Percentiles rank a stretch among this genome's conserved stretches.
phyloP scores from a whole-genome alignment of 2,113 vertebrate genomes.

The Gnathonemus longibarbis region DNA sequence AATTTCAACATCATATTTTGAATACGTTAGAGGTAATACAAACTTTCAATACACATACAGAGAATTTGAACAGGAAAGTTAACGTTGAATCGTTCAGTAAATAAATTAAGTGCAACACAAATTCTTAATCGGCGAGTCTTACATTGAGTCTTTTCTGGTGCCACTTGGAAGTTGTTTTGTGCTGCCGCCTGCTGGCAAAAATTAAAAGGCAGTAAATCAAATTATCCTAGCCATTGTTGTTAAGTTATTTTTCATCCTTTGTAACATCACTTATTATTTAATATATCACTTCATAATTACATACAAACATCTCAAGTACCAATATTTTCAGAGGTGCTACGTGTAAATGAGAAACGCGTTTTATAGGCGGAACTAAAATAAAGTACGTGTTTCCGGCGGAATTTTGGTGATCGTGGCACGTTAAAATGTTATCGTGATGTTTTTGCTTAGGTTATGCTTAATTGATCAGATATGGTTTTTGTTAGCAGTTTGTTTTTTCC shows the following conservation, averaged over 20 bases:
- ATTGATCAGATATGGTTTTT: conserved; percentile 46
- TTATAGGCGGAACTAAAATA: not conserved
- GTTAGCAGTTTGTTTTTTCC: conserved; percentile 45
- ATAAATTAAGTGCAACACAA: not conserved
- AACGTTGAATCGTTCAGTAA: not conserved
- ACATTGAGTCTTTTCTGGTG: not conserved
- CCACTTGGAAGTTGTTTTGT: not conserved
- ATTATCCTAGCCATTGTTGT: not conserved
- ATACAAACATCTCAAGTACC: not conserved
- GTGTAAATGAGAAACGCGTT: not conserved
- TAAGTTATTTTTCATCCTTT: not conserved
- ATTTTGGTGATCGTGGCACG: conserved; percentile 33
- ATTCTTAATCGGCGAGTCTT: not conserved
- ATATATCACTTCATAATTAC: not conserved
- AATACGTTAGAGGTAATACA: not conserved
- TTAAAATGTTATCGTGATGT: conserved; percentile 33
- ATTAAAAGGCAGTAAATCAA: not conserved
- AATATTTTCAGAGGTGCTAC: not conserved
- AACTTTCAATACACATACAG: not conserved
- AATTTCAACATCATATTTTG: not conserved
- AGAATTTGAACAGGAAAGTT: not conserved
- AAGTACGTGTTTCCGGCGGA: conserved; percentile 23
- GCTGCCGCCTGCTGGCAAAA: conserved; percentile 4
- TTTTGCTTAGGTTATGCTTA: not conserved
- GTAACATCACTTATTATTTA: not conserved